Conservation (phyloP, 2,113 vertebrate species). For the Hippoglossus stenolepis region DNA sequence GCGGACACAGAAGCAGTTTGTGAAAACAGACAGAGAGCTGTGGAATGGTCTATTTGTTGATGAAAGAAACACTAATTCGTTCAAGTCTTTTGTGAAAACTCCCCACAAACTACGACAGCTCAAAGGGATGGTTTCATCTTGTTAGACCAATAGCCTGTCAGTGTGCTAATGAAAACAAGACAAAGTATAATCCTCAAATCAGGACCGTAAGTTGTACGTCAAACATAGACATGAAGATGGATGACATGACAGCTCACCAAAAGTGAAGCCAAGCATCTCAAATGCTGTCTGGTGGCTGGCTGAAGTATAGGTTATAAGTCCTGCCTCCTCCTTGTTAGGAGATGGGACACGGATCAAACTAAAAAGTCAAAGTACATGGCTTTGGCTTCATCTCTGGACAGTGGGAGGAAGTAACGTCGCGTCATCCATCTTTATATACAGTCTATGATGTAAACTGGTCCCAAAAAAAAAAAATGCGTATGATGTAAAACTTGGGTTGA, state of each 20-base stretch:
- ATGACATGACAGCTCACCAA: too few species aligned
- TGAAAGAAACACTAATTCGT: slow-evolving; percentile 74
- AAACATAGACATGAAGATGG: not conserved
- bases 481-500: not conserved
- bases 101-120: slow-evolving; percentile 38
- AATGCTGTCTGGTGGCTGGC: too few species aligned
- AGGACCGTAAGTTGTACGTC: slow-evolving; percentile 5
- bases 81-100: slow-evolving; percentile 60
- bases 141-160: slow-evolving; percentile 35
- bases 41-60: slow-evolving; percentile 52
- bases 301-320: too few species aligned
- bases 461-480: not conserved
- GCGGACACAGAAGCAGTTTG: slow-evolving; percentile 30
- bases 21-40: slow-evolving; percentile 30
- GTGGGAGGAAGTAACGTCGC: too few species aligned
- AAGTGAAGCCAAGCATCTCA: too few species aligned
- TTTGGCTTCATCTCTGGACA: not conserved
- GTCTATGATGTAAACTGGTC: too few species aligned
- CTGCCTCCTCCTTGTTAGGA: too few species aligned
- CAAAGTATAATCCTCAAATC: slow-evolving; percentile 20
- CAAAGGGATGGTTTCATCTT: slow-evolving; percentile 65
- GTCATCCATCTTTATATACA: too few species aligned
- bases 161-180: slow-evolving; percentile 45
- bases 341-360: too few species aligned
- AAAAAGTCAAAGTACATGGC: too few species aligned